These are phyloP conservation scores for Elysia chlorotica DNA, from an alignment of 1,140 invertebrate species.

Conservation along the genomic window DNA sequence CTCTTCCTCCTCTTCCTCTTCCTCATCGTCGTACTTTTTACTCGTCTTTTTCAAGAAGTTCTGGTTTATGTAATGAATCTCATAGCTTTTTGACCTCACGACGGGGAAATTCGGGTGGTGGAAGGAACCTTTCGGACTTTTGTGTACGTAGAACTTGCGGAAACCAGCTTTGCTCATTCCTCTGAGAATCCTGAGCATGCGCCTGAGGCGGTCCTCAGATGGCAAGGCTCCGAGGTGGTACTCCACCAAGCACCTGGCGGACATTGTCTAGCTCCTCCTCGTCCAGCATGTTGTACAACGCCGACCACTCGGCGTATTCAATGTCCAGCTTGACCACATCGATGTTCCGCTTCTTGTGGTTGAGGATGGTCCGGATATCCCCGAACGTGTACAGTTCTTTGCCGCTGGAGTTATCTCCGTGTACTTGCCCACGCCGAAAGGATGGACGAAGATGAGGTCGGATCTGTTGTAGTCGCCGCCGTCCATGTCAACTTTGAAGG, in stretches of 20 bases:
- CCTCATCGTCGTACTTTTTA: too few relatives aligned
- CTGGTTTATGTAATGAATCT: constrained; percentile 1
- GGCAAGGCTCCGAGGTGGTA: neutral
- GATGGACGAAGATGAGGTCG: neutral
- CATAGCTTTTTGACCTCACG: neutral
- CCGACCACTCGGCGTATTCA: constrained; percentile 7
- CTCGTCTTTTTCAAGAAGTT: neutral
- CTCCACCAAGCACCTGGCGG: constrained; percentile 1
- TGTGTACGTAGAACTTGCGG: constrained; percentile 6
- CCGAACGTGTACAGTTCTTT: neutral
- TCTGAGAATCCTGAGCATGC: neutral
- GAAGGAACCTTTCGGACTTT: neutral
- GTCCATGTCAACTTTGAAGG: neutral
- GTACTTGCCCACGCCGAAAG: neutral
- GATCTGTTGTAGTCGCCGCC: neutral
- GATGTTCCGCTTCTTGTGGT: neutral
- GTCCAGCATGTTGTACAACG: neutral
- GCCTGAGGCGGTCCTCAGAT: neutral
- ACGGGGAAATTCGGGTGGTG: neutral
- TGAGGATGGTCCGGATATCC: neutral
- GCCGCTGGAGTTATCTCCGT: neutral
- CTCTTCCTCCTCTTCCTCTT: too few relatives aligned
- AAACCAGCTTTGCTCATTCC: neutral
- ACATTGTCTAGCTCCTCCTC: neutral
- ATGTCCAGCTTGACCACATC: constrained; percentile 15